phyloP scores from a whole-genome alignment of 2,888 invertebrate genomes.

The Horisme vitalbata region DNA sequence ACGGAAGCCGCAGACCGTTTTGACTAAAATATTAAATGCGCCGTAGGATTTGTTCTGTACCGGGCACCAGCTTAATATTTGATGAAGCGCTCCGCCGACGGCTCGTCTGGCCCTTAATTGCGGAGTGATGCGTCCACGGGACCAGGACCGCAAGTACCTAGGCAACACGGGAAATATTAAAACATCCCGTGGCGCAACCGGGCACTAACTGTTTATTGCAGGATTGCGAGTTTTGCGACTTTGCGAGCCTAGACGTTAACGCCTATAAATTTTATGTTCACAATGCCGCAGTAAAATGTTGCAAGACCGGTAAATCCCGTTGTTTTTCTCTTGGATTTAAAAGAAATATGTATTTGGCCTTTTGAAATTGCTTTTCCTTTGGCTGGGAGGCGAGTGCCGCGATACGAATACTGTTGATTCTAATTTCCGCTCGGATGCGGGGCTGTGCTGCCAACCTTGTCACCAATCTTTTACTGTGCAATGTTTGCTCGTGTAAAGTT shows the following conservation, averaged over 20 bases:
- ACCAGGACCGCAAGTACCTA: constrained; percentile 16
- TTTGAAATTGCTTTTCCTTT: constrained; percentile 46
- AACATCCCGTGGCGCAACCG: constrained; percentile 56
- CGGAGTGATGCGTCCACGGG: constrained; percentile 58
- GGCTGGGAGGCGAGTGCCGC: constrained; percentile 27
- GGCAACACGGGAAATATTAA: constrained; percentile 59
- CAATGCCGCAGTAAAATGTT: constrained; percentile 73
- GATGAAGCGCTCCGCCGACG: constrained; percentile 63
- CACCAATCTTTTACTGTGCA: constrained; percentile 28
- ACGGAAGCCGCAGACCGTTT: constrained; percentile 72
- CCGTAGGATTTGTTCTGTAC: constrained; percentile 66
- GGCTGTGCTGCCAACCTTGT: constrained; percentile 24
- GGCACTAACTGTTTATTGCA: constrained; percentile 71
- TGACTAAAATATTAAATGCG: constrained; percentile 77
- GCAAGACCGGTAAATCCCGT: constrained; percentile 70
- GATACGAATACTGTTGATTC: constrained; percentile 47
- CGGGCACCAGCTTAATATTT: constrained; percentile 68
- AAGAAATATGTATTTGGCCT: constrained; percentile 51
- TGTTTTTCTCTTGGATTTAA: constrained; percentile 61
- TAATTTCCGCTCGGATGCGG: constrained; percentile 65
- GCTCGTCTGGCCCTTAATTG: constrained; percentile 72
- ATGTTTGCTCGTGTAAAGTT: constrained; percentile 22
- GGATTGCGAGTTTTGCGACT: constrained; percentile 57
- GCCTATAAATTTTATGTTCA: constrained; percentile 76
- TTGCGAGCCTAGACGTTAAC: constrained; percentile 63